A percentile compares a stretch with the other conserved stretches of the same genome.
Conservation (phyloP, 2,797 vertebrate species). For the Enteromius argenteus region DNA sequence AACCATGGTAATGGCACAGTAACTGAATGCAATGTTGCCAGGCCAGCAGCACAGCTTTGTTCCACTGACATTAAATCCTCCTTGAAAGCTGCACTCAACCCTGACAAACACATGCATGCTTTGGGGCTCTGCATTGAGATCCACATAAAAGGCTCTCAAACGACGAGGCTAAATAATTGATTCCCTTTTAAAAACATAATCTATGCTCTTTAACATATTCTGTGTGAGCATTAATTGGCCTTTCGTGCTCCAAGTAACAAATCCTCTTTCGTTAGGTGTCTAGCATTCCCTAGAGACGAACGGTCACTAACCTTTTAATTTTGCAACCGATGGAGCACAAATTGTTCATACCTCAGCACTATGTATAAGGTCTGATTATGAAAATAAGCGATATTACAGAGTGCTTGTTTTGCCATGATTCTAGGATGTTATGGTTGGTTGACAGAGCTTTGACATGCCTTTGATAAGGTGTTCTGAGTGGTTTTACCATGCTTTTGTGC, state of each 20-base stretch:
- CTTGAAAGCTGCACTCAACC: constrained; percentile 34
- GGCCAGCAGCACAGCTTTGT: constrained; percentile 57
- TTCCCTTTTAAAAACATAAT: constrained; percentile 41
- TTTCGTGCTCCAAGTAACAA: constrained; percentile 36
- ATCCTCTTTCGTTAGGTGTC: constrained; percentile 29
- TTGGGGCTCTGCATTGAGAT: constrained; percentile 12
- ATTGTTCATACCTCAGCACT: neutral
- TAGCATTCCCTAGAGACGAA: constrained; percentile 37
- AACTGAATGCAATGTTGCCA: constrained; percentile 56
- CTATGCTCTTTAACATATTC: constrained; percentile 49
- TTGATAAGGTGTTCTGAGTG: neutral
- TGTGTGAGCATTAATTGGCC: constrained; percentile 46
- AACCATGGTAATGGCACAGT: constrained; percentile 61
- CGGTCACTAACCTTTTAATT: neutral
- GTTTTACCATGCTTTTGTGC: constrained; percentile 9
- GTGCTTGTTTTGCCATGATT: neutral
- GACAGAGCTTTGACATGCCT: neutral
- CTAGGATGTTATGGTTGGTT: neutral
- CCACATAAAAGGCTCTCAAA: constrained; percentile 32
- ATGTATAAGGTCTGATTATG: constrained; percentile 1
- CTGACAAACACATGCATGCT: constrained; percentile 42
- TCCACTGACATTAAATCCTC: constrained; percentile 55
- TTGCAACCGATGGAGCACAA: neutral
- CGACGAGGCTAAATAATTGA: neutral
- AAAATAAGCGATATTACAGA: neutral